A percentile compares a stretch with the other conserved stretches of the same genome.
phyloP scores from a whole-genome alignment of 2,797 vertebrate genomes.

The Pseudomugil tenellus region DNA sequence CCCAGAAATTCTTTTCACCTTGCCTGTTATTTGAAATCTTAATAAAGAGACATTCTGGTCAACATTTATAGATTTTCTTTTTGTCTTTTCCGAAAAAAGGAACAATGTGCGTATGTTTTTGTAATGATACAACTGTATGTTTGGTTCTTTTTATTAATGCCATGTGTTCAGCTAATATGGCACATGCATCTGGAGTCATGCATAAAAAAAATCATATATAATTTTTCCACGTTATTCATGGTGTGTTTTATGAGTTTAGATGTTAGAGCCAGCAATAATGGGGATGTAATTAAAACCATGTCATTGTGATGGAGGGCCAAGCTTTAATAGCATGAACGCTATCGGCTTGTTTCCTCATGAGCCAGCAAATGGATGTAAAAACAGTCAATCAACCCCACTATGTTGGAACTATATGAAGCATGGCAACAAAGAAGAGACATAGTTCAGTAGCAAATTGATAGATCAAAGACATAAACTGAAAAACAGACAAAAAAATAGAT shows the following conservation, averaged over 20 bases:
- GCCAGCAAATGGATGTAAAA: slow-evolving; percentile 56
- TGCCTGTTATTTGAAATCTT: slow-evolving; percentile 38
- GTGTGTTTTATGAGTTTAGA: slow-evolving; percentile 40
- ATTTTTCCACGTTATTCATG: slow-evolving; percentile 57
- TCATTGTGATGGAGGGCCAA: slow-evolving; percentile 62
- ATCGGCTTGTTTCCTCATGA: slow-evolving; percentile 54
- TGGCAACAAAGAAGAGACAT: slow-evolving; percentile 34
- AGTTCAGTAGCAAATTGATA: slow-evolving; percentile 25
- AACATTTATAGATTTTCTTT: slow-evolving; percentile 26
- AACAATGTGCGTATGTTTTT: slow-evolving; percentile 23
- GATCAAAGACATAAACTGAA: slow-evolving; percentile 52
- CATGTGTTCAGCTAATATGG: slow-evolving; percentile 36
- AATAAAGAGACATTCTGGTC: slow-evolving; percentile 44
- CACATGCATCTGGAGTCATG: slow-evolving; percentile 26
- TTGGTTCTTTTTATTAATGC: slow-evolving; percentile 27
- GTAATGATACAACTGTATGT: slow-evolving; percentile 33
- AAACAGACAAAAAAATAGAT: slow-evolving; percentile 8
- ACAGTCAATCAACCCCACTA: slow-evolving; percentile 61
- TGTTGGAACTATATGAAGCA: slow-evolving; percentile 43
- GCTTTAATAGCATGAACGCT: slow-evolving; percentile 65
- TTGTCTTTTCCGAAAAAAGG: slow-evolving; percentile 25
- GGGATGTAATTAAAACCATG: slow-evolving; percentile 74
- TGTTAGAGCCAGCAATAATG: slow-evolving; percentile 55
- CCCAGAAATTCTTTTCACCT: slow-evolving; percentile 24
- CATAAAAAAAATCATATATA: slow-evolving; percentile 27